These are phyloP conservation scores for Microplitis demolitor DNA, from an alignment of 1,140 invertebrate genomes.

Conservation along the genomic window DNA sequence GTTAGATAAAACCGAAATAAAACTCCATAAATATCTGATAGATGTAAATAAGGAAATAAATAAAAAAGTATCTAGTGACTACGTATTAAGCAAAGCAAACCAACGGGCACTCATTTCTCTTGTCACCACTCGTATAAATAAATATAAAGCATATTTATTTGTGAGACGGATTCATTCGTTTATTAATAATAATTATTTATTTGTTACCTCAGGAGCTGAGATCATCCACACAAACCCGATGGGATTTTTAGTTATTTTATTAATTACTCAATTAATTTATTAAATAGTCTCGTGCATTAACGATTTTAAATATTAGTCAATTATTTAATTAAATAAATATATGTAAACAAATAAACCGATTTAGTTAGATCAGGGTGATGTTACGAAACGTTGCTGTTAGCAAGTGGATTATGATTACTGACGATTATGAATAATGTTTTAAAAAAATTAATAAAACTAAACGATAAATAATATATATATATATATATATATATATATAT, in stretches of 20 bases:
- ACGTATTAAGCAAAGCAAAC: conserved; percentile 36
- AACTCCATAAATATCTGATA: conserved; percentile 20
- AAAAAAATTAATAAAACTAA: background rate
- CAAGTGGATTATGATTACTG: no score
- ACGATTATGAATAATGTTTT: conserved; percentile 23
- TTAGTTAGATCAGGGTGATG: no score
- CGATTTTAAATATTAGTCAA: background rate
- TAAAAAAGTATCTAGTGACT: conserved; percentile 23
- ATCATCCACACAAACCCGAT: conserved; percentile 53
- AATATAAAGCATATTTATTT: conserved; percentile 8
- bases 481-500: no score
- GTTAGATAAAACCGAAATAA: no score
- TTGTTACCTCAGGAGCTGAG: conserved; percentile 61
- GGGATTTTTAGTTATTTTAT: conserved; percentile 30
- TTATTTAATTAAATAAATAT: background rate
- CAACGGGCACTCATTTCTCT: conserved; percentile 41
- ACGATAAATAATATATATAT: background rate
- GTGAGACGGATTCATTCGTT: conserved; percentile 19
- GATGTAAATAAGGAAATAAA: background rate
- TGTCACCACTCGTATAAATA: conserved; percentile 20
- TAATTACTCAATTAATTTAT: conserved; percentile 22
- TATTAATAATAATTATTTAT: conserved; percentile 37
- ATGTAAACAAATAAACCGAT: no score
- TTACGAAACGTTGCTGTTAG: no score
- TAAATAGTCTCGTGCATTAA: background rate